Evolutionary conservation across 2,797 vertebrate genomes (phyloP), one percentile per base, ranked within the genome.

Genomic region (Channa striata): DNA sequence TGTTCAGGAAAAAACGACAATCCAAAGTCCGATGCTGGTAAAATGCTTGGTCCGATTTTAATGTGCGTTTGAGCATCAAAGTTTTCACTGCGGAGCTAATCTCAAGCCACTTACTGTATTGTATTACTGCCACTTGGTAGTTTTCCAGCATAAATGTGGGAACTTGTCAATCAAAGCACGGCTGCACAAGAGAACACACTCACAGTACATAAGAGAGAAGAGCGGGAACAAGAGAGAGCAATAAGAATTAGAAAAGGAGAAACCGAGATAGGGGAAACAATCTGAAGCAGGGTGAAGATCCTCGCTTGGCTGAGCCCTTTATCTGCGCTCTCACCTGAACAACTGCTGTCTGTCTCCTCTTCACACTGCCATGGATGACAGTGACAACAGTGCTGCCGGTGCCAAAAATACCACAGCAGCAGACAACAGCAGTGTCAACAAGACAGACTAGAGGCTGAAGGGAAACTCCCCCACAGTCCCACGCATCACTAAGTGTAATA

Each of bases 271-370:
- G 39, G 64, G 51, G 30, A 46, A 69, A 63, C 64, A 47, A 72
- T 59, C 17, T 11, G 53, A 58, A 42, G 40, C n/a, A 39, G 56
- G 47, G 14, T 4, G 51, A 39, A 12, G 17, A 49, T 63, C 63
- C 57, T 73, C 21, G 17, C 64, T 51, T 68, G 72, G 57, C 52
- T 70, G 65, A 81, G 68, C 80, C 72, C 63, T 78, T 80, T 76
- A 82, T 74, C 69, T 50, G 52, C 52, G 59, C 66, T 71, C 40
- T 82, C 68, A 84, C 58, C 68, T 75, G 77, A 83, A 70, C 72
- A 51, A 46, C 60, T 61, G 50, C 54, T 6, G 4, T 71, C 79
- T 73, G 58, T 70, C 62, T 68, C 37, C 58, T 66, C 72, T 62
- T 59, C 64, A 74, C 40, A 58, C 76, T 65, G 65, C 19, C 68